Evolutionary conservation across 2,888 invertebrate species (phyloP), one percentile per base, ranked within the genome.

Genomic region (Elysia crispata): DNA sequence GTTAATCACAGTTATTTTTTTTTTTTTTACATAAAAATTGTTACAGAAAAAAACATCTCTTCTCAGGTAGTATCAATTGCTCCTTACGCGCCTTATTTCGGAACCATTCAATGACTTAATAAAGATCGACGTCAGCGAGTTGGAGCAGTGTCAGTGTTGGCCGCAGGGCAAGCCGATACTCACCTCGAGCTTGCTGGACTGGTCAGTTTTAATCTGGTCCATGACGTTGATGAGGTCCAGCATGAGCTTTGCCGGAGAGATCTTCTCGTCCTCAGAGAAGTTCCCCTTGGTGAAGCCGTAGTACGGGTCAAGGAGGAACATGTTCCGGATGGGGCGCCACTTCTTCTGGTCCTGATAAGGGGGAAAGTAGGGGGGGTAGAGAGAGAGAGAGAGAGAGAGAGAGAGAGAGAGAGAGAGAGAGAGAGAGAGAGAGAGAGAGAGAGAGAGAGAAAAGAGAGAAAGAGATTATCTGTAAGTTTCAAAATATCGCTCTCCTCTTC

Each of bases 221-320:
- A 80, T 49, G 25, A 82, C 77, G 20, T 78, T 72, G 8, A 87
- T 72, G 33, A 87, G 79, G 72, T 87, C 86, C 1, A 87, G 80
- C 13, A 89, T 78, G 8, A 89, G 76, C 77, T 87, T 86, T 49
- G 85, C 85, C 1, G 86, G 86, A 28, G 86, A 85, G 18, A 77
- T 76, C 11, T 83, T 76, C 79, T 89, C 88, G 11, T 83, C 81
- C 13, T 83, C 84, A 0, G 84, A 83, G 72, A 87, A 86, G 66
- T 86, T 83, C 0, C 83, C 86, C 20, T 83, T 74, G 25, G 76
- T 74, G 76, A 86, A 86, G 0, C 86, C 87, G 30, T 82, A 82
- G 74, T 81, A 83, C 0, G 85, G 86, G n/a, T 87, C 86, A 33
- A 82, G 75, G 13, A 86, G 66, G 62, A 85, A 86, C 64, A 81